A percentile compares a stretch with the other conserved stretches of the same genome.
phyloP scores from a whole-genome alignment of 2,113 vertebrate genomes.

The Mungos mungo region DNA sequence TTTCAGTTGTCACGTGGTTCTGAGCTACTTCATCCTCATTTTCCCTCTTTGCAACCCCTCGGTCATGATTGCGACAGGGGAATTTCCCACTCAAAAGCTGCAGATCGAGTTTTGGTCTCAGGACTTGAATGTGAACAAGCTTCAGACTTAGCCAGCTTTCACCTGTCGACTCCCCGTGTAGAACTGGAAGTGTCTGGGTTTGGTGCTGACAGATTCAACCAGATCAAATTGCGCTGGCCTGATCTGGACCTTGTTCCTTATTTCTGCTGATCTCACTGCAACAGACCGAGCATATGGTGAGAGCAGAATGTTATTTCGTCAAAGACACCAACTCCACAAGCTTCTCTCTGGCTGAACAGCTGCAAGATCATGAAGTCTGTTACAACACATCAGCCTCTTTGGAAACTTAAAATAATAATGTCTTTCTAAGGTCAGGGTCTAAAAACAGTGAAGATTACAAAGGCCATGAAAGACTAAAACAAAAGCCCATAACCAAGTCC shows the following conservation, averaged over 20 bases:
- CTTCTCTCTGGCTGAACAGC: background rate
- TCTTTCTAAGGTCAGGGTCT: background rate
- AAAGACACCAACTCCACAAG: background rate
- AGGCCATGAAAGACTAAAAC: background rate
- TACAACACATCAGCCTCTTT: background rate
- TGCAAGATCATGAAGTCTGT: background rate
- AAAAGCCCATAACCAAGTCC: background rate
- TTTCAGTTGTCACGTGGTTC: background rate
- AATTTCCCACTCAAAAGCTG: background rate
- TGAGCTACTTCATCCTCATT: background rate
- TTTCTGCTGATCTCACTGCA: background rate
- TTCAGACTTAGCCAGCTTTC: background rate
- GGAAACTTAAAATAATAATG: constrained; percentile 29
- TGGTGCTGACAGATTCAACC: background rate
- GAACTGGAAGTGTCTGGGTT: background rate
- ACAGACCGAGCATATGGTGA: background rate
- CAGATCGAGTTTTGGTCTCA: background rate
- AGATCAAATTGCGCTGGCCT: background rate
- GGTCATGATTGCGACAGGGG: background rate
- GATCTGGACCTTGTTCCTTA: constrained; percentile 11
- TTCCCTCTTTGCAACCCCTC: background rate
- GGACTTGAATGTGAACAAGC: background rate
- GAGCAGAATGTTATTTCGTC: background rate
- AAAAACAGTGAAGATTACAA: background rate
- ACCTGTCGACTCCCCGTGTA: background rate